Evolutionary conservation across 2,797 vertebrate species (phyloP).

Genomic region (Phylloscopus collybita): DNA sequence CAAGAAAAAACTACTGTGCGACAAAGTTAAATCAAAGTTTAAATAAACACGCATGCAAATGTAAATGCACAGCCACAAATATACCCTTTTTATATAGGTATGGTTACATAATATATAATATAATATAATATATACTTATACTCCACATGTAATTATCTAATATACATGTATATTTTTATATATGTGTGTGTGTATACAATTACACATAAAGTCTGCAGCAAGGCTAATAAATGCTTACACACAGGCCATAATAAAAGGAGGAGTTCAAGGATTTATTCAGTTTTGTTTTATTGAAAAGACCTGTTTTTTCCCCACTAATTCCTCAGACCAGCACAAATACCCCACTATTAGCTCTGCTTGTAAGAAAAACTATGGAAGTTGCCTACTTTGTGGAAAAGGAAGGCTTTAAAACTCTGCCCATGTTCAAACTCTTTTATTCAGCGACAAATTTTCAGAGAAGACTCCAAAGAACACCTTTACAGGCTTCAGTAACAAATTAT

Average conservation of each 20-base stretch:
- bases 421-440: neutral
- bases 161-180: neutral
- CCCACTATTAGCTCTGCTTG: neutral
- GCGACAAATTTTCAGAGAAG: neutral
- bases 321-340: neutral
- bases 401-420: neutral
- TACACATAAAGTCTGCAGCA: neutral
- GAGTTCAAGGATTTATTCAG: neutral
- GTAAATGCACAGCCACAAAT: neutral
- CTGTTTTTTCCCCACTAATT: rapidly evolving
- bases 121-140: neutral
- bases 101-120: neutral
- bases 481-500: neutral
- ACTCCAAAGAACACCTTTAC: neutral
- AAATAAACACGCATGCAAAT: neutral
- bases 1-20: neutral
- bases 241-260: neutral
- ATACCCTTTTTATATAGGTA: neutral
- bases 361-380: neutral
- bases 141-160: neutral
- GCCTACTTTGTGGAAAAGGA: neutral
- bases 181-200: neutral
- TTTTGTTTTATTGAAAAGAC: neutral
- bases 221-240: neutral
- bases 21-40: neutral